These are phyloP conservation scores for Oryzias javanicus DNA, from an alignment of 2,113 vertebrate species.

Conservation along the genomic window DNA sequence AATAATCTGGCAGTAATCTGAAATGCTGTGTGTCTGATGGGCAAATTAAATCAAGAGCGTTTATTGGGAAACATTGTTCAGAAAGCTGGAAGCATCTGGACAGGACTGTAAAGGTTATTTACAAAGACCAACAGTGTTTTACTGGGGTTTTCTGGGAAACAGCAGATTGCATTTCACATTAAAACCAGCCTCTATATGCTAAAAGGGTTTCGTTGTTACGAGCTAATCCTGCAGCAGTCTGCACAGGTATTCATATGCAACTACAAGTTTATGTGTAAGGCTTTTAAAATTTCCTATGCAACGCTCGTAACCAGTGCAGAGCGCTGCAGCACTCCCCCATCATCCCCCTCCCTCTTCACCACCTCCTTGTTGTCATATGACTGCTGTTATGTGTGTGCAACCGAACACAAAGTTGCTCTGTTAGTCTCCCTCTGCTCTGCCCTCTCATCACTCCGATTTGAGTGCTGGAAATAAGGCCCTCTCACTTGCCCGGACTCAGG, in stretches of 20 bases:
- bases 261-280: background rate
- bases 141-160: conserved; percentile 15
- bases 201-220: background rate
- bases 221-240: background rate
- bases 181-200: conserved; percentile 13
- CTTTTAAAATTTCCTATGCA: conserved; percentile 13
- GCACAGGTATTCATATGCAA: background rate
- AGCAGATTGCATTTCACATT: conserved; percentile 7
- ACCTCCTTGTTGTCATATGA: conserved; percentile 78
- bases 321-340: conserved; percentile 40
- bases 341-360: conserved; percentile 44
- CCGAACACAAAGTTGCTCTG: conserved; percentile 77
- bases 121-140: background rate
- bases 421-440: conserved; percentile 64
- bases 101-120: conserved; percentile 6
- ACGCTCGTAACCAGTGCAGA: conserved; percentile 32
- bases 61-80: background rate
- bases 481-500: conserved; percentile 34
- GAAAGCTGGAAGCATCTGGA: background rate
- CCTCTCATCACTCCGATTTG: conserved; percentile 58
- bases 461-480: conserved; percentile 59
- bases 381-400: conserved; percentile 68
- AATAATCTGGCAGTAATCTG: background rate
- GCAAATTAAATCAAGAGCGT: background rate
- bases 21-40: conserved; percentile 13